Evolutionary conservation across 2,797 vertebrate genomes (phyloP), one percentile per base, ranked within the genome.

Genomic region (Lagothrix lagotricha): DNA sequence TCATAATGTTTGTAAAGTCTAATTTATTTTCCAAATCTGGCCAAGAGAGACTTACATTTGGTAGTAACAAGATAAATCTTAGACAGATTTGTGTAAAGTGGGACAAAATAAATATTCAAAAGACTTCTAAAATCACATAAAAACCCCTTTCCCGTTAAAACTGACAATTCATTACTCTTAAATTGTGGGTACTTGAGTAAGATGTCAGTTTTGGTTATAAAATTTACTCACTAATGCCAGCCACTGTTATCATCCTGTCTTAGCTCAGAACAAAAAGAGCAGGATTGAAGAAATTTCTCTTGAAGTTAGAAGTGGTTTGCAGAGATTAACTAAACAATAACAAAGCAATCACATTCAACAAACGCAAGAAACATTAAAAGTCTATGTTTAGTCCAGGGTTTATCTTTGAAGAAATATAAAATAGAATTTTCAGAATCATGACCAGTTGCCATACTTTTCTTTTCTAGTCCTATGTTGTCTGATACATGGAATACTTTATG

Each of bases 101-200:
- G 97, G 98, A 89, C 88, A 98, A 98, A 98, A 98, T 98, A 99
- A 99, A 98, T 99, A 98, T 98, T 98, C 97, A 98, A 96, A 97
- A 98, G 97, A 97, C 95, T 98, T 98, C 96, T 96, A 96, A 98
- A 98, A 98, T 98, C 96, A 98, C 93, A 81, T 97, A 97, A 97
- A 97, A 97, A 91, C 86, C 87, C 52, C 96, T 98, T 98, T 93
- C 97, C 97, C 97, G 98, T 98, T 98, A 96, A 98, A 98, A 98
- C 97, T 96, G 97, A 98, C 98, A 98, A 98, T 96, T 94, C 93
- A 98, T 98, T 98, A 95, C 96, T 98, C 98, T 98, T 95, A 97
- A 98, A 98, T 97, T 97, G 95, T 97, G 92, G 88, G 86, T 96
- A 70, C 97, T 98, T 70, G 5, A 98, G 94, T 48, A 12, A 88